Conservation (phyloP, 2,113 vertebrate genomes). For the Genyomyrus donnyi region DNA sequence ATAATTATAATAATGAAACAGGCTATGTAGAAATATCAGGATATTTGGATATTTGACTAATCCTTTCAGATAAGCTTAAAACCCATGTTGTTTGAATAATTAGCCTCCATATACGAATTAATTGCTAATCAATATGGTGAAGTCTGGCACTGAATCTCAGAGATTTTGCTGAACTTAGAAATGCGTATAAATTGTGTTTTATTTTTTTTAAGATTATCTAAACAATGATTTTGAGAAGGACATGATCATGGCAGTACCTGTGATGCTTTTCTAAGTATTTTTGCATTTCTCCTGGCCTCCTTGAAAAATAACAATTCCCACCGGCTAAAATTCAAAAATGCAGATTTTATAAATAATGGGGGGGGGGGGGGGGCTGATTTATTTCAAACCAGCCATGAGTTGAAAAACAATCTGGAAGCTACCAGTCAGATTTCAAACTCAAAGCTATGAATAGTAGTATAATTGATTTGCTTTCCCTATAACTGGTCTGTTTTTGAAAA, state of each 20-base stretch:
- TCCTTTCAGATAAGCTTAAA: constrained; percentile 44
- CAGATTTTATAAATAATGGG: not conserved
- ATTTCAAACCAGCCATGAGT: not conserved
- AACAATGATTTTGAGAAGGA: not conserved
- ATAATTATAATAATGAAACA: constrained; percentile 46
- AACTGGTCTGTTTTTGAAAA: not conserved
- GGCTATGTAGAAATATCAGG: constrained; percentile 40
- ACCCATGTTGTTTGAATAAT: constrained; percentile 48
- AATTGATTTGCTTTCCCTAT: not conserved
- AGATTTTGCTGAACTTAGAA: constrained; percentile 29
- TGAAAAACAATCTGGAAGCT: not conserved
- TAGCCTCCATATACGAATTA: constrained; percentile 45
- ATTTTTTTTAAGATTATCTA: not conserved
- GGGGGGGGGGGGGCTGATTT: not conserved
- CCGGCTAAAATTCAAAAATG: not conserved
- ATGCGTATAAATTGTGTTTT: constrained; percentile 21
- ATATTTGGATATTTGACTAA: constrained; percentile 47
- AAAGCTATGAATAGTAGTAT: not conserved
- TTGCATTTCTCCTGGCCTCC: not conserved
- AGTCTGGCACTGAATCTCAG: constrained; percentile 26
- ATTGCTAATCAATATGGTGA: constrained; percentile 52
- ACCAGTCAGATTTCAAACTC: not conserved
- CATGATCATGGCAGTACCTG: not conserved
- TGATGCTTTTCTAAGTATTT: not conserved
- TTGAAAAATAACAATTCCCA: no score